A percentile compares a stretch with the other conserved stretches of the same genome.
Evolutionary conservation across 2,888 invertebrate genomes (phyloP).

Genomic region (Ferdinandea cuprea): DNA sequence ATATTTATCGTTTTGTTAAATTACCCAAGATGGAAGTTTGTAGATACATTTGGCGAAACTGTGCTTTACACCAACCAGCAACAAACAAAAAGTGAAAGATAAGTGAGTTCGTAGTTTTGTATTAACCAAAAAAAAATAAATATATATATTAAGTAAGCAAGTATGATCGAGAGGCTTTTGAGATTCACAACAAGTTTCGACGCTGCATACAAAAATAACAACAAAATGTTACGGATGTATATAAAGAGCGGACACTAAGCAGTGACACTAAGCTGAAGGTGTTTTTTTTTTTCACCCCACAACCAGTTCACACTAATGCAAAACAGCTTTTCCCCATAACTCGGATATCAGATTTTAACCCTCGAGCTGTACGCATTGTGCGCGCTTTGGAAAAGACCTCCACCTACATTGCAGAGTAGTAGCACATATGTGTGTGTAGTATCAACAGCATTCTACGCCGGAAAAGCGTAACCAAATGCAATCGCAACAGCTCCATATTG

Average conservation of each 20-base stretch:
- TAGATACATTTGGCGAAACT: constrained; percentile 26
- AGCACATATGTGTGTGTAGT: not conserved
- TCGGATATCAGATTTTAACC: constrained; percentile 44
- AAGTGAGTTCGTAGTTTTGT: not conserved
- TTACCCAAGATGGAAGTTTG: constrained; percentile 12
- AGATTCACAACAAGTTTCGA: not conserved
- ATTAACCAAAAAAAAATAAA: not conserved
- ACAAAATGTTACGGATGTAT: not conserved
- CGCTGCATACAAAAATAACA: not conserved
- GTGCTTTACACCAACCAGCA: constrained; percentile 5
- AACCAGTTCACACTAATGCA: not conserved
- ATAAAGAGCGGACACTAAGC: not conserved
- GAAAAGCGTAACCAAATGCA: constrained; percentile 64
- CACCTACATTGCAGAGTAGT: constrained; percentile 55
- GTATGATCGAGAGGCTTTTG: not conserved
- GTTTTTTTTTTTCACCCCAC: too few species aligned
- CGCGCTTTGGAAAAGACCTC: constrained; percentile 58
- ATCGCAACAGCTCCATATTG: constrained; percentile 39
- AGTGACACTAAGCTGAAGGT: not conserved
- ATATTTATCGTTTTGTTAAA: constrained; percentile 16
- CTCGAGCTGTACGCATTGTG: constrained; percentile 41
- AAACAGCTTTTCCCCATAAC: constrained; percentile 18
- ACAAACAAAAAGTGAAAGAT: not conserved
- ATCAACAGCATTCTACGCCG: constrained; percentile 26
- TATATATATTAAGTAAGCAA: constrained; percentile 5